Evolutionary conservation across 30 jellyfish, hydroid and myxozoan species (phyloP), one percentile per base, ranked within the genome.

Genomic region (Chrysaora quinquecirrha): DNA sequence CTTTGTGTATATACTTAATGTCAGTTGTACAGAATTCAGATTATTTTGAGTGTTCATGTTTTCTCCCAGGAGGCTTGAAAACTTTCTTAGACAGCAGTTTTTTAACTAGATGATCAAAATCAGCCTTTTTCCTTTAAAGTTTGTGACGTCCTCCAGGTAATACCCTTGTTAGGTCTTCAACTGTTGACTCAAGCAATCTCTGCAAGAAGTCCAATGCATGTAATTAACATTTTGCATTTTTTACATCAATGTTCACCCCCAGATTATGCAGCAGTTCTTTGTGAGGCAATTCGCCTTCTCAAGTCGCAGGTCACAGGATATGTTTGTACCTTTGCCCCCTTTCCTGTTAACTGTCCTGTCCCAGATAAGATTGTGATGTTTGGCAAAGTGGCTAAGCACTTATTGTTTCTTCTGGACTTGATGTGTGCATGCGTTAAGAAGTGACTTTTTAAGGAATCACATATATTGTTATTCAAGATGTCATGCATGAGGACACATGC

Each of bases 301-400:
- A 30, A 66, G 60, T 18, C 79, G n/a, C n/a, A n/a, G n/a, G n/a
- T n/a, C n/a, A n/a, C n/a, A n/a, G n/a, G n/a, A n/a, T n/a, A n/a
- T n/a, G 30, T 66, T 66, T 1, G 29, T 18, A n/a, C 84, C 75
- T 72, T 72, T 72, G 64, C 69, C 50, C 6, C 84, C 84, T 38
- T 78, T 67, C 68, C 23, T 61, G 82, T 80, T 75, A 35, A 78
- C 64, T 78, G 35, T 27, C 64, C 64, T 80, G 38, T 62, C 64
- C 73, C 46, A 20, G 89, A 61, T 7, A 73, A 61, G 60, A n/a
- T n/a, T n/a, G n/a, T n/a, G n/a, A n/a, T n/a, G n/a, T n/a, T n/a
- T n/a, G n/a, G n/a, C n/a, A n/a, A n/a, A n/a, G n/a, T n/a, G n/a
- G n/a, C n/a, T n/a, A n/a, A n/a, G n/a, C n/a, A n/a, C n/a, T n/a